phyloP scores from a whole-genome alignment of 2,113 vertebrate genomes.

The Cinclus cinclus region DNA sequence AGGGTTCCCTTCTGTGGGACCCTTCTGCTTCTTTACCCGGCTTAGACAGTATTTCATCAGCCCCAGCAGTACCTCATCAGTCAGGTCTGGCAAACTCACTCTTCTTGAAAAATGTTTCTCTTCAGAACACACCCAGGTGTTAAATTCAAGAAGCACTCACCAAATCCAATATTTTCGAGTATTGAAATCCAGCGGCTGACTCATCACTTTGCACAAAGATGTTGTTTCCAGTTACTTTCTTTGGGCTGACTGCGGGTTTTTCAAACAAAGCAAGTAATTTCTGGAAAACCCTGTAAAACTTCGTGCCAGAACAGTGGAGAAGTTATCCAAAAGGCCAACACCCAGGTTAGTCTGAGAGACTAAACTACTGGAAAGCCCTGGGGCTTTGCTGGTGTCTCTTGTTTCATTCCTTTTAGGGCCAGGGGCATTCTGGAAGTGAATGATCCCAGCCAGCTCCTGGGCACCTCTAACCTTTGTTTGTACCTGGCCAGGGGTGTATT shows the following conservation, averaged over 20 bases:
- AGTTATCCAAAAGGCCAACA: background rate
- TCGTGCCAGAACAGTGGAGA: background rate
- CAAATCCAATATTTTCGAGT: background rate
- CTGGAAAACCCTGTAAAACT: background rate
- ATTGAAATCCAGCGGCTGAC: background rate
- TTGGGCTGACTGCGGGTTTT: background rate
- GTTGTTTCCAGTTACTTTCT: background rate
- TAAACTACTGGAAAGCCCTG: background rate
- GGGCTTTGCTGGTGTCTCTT: background rate
- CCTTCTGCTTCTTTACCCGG: background rate
- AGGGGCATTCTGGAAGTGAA: background rate
- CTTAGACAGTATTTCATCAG: background rate
- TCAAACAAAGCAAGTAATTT: background rate
- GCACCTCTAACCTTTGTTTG: background rate
- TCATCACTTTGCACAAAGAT: background rate
- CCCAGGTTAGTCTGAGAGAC: background rate
- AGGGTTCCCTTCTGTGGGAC: background rate
- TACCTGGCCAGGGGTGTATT: background rate
- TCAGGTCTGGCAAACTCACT: background rate
- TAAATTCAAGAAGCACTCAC: background rate
- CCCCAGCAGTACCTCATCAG: background rate
- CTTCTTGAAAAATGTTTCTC: background rate
- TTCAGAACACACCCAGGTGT: background rate
- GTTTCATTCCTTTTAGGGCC: background rate
- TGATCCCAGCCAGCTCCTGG: background rate